Evolutionary conservation across 2,113 vertebrate genomes (phyloP), one percentile per base, ranked within the genome.

Genomic region (Zingel zingel): DNA sequence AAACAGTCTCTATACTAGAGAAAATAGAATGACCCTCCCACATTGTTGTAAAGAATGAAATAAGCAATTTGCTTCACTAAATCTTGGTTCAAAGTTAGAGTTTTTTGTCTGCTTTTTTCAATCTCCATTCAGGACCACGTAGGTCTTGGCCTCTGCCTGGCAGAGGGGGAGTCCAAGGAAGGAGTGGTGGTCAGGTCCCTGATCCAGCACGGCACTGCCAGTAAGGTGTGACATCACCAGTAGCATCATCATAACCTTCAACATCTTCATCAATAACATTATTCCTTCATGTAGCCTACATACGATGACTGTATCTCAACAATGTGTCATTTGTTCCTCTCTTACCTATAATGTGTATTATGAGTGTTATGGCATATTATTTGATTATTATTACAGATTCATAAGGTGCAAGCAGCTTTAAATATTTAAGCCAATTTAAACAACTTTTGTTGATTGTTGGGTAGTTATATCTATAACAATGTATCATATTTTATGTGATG

Each of bases 111-210:
- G 5, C 8, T 9, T 74, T 23, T 71, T 45, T 11, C 6, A 15
- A 18, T 74, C 36, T 70, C 6, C 21, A 39, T 77, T 6, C 71
- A 98, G 97, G 97, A 97, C 91, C 95, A 96, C 74, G 94, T 91
- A 19, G 95, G 95, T 54, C 93, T 97, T 62, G 97, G 96, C 64
- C 96, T 97, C 87, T 95, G 95, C 62, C 91, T 98, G 83, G 95
- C 93, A 76, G 96, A 97, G 78, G 96, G 96, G 57, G 94, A 95
- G 2, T 96, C 95, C 0, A 68, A 86, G 47, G 91, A 82, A 25
- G 97, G 96, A 81, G 90, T 95, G 67, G 70, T 96, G 77, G 89
- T 97, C 82, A 91, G 94, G 79, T 96, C 96, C 62, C 79, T 97
- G 70, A 96, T 95, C 50, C 96, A 96, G 78, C 88, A 96, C 1